Evolutionary conservation across 1,140 invertebrate genomes (phyloP).

Genomic region (Rhynchophorus ferrugineus): DNA sequence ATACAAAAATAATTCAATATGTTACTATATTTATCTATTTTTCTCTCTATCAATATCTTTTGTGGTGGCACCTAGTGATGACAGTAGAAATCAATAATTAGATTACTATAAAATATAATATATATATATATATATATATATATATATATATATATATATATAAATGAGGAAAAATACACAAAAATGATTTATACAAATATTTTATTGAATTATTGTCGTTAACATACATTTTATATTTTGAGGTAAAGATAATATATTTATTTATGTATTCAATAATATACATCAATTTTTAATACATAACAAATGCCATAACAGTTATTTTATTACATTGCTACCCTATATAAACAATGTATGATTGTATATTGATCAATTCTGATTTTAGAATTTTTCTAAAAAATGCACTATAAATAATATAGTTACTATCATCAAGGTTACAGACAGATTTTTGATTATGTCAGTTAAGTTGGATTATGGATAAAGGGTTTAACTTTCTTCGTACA

Average conservation of each 20-base stretch:
- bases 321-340: constrained; percentile 11
- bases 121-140: not conserved
- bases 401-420: not conserved
- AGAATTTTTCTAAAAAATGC: constrained; percentile 8
- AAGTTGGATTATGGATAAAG: no score
- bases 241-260: constrained; percentile 19
- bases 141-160: not conserved
- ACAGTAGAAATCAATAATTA: no score
- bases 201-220: constrained; percentile 22
- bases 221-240: constrained; percentile 18
- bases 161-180: not conserved
- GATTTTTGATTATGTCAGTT: not conserved
- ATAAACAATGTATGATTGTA: constrained; percentile 22
- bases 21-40: no score
- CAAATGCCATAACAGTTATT: constrained; percentile 21
- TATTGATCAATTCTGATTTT: constrained; percentile 11
- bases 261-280: constrained; percentile 19
- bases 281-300: constrained; percentile 23
- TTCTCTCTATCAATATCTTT: no score
- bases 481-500: no score
- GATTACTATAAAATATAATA: no score
- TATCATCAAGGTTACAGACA: constrained; percentile 5
- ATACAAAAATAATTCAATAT: no score
- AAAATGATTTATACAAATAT: constrained; percentile 19
- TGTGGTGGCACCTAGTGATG: no score